Percentiles rank a stretch among this genome's conserved stretches.
These are phyloP conservation scores for Falcaria lacertinaria DNA, from an alignment of 2,888 invertebrate genomes.

Conservation along the genomic window DNA sequence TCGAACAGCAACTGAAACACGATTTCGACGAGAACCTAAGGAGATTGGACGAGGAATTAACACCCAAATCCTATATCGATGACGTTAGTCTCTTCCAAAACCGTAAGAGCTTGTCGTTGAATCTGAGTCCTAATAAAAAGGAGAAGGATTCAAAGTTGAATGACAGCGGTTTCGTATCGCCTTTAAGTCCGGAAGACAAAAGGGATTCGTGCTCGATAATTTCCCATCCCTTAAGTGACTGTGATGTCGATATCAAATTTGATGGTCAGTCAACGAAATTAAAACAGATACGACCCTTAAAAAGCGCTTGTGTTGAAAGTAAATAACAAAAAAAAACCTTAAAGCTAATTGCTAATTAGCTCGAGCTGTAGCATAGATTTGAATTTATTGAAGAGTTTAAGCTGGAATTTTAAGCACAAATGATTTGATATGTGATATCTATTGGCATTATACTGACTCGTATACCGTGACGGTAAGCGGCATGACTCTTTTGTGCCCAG, in stretches of 20 bases:
- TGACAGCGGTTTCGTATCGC: slow-evolving; percentile 84
- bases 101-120: slow-evolving; percentile 59
- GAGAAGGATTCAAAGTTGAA: slow-evolving; percentile 23
- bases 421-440: too few species aligned
- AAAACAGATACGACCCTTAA: slow-evolving; percentile 83
- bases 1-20: slow-evolving; percentile 68
- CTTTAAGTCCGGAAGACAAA: slow-evolving; percentile 75
- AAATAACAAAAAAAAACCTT: too few species aligned
- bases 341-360: too few species aligned
- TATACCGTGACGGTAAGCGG: too few species aligned
- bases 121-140: slow-evolving; percentile 43
- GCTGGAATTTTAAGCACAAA: too few species aligned
- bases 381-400: too few species aligned
- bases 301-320: slow-evolving; percentile 8
- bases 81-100: slow-evolving; percentile 55
- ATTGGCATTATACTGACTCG: too few species aligned
- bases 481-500: too few species aligned
- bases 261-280: slow-evolving; percentile 88
- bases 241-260: slow-evolving; percentile 89
- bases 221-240: slow-evolving; percentile 87
- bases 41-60: slow-evolving; percentile 49
- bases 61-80: slow-evolving; percentile 47
- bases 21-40: slow-evolving; percentile 70
- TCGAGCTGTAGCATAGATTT: too few species aligned
- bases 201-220: slow-evolving; percentile 60